Conservation (phyloP, 1,140 invertebrate species). For the Saxidomus purpurata region DNA sequence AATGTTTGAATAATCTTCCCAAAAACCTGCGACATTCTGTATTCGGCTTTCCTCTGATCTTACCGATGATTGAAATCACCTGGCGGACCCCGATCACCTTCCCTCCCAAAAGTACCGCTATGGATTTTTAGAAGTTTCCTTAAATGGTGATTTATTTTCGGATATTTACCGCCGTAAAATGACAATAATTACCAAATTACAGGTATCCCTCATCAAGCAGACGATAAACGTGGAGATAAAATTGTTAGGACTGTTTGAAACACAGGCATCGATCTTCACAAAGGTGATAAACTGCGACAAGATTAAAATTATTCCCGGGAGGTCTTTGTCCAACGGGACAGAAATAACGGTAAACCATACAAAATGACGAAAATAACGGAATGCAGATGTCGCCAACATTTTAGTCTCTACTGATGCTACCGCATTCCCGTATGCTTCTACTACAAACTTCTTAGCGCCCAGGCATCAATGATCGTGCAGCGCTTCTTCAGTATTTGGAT, state of each 20-base stretch:
- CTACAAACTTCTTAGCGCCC: no score
- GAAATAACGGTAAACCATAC: conserved; percentile 46
- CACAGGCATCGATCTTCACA: not conserved
- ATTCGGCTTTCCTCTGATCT: conserved; percentile 56
- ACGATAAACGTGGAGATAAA: conserved; percentile 44
- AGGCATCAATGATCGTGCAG: no score
- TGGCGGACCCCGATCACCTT: conserved; percentile 45
- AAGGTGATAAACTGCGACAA: conserved; percentile 21
- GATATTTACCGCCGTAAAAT: conserved; percentile 45
- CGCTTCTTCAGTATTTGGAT: no score
- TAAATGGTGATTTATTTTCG: conserved; percentile 50
- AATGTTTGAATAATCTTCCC: conserved; percentile 45
- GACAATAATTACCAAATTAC: conserved; percentile 64
- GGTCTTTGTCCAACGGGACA: conserved; percentile 15
- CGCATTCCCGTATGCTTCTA: no score
- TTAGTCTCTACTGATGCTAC: not conserved
- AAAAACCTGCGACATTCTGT: conserved; percentile 31
- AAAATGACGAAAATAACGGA: conserved; percentile 12
- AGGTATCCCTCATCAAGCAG: conserved; percentile 36
- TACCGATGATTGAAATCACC: conserved; percentile 44
- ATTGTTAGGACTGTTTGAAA: conserved; percentile 15
- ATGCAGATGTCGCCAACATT: not conserved
- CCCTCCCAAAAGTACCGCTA: conserved; percentile 43
- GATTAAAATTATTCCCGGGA: conserved; percentile 1
- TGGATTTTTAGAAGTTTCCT: not conserved